Evolutionary conservation across 2,888 invertebrate genomes (phyloP), one percentile per base, ranked within the genome.

Genomic region (Ochropleura leucogaster): DNA sequence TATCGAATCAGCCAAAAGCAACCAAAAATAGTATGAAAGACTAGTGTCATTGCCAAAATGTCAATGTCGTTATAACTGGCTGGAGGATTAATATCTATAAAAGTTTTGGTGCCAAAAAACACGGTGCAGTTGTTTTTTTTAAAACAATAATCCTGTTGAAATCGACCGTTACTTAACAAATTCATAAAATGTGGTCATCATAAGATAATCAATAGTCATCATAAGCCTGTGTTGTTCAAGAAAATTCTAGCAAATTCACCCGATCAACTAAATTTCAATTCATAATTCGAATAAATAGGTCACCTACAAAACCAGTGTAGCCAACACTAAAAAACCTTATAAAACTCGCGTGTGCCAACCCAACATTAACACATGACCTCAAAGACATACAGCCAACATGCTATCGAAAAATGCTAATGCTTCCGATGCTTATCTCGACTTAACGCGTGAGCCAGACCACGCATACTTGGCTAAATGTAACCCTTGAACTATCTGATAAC

Each of bases 401-500:
- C 93, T 93, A 93, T 91, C 92, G 93, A 94, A 93, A 95, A 94
- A 95, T 96, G 95, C 94, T 95, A 96, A 95, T 95, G 93, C 91
- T 89, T 63, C 76, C 83, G 95, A 95, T 96, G 82, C n/a, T 92
- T 90, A 95, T 96, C 95, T 85, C 73, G 79, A 89, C 89, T 90
- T 91, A 94, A 94, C 95, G 95, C 95, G 95, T 95, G 93, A 93
- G 92, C 91, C 92, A 90, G 92, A 93, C 95, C 95, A 95, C 95
- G 96, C 95, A 93, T 95, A 94, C 90, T 90, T 90, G 90, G 90
- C 91, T 92, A 93, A 95, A 94, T 93, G 93, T 95, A 95, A 95
- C 95, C 95, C 95, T 95, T 94, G 92, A 94, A 90, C 93, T 94
- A 95, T 95, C 95, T 93, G 95, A 96, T 96, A 94, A 95, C 91